These are phyloP conservation scores for Potamilus streckersoni DNA, from an alignment of 1,140 invertebrate species.

Conservation along the genomic window DNA sequence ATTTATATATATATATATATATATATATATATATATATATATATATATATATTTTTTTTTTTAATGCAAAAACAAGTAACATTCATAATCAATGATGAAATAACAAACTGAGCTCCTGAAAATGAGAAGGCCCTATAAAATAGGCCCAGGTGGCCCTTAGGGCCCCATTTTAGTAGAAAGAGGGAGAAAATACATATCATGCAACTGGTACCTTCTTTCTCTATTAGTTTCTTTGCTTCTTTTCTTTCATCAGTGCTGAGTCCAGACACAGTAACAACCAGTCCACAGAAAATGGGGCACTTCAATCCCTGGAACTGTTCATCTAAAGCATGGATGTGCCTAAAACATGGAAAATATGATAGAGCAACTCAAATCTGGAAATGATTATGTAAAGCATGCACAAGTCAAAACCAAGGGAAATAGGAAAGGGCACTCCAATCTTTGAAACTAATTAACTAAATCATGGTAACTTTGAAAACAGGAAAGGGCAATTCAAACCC, in stretches of 20 bases:
- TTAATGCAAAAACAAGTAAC: no score
- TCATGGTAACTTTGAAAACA: slow-evolving; percentile 28
- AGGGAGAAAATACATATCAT: no score
- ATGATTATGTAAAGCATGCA: slow-evolving; percentile 46
- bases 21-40: no score
- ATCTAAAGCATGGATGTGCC: slow-evolving; percentile 52
- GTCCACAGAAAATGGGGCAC: slow-evolving; percentile 84
- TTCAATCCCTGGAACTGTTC: slow-evolving; percentile 61
- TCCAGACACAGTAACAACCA: slow-evolving; percentile 84
- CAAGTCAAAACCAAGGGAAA: slow-evolving; percentile 34
- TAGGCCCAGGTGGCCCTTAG: no score
- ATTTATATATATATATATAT: no score
- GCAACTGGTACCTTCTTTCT: slow-evolving; percentile 59
- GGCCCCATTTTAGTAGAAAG: no score
- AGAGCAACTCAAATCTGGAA: slow-evolving; percentile 73
- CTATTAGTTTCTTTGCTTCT: slow-evolving; percentile 78
- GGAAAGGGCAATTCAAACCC: no score
- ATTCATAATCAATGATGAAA: no score
- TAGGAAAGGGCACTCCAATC: slow-evolving; percentile 74
- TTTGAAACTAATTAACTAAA: slow-evolving; percentile 45
- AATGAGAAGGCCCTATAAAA: no score
- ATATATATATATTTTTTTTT: no score
- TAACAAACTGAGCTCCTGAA: no score
- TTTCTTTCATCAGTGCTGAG: slow-evolving; percentile 76
- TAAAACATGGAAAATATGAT: slow-evolving; percentile 53